Conservation (phyloP, 2,113 vertebrate species). For the Lontra canadensis region DNA sequence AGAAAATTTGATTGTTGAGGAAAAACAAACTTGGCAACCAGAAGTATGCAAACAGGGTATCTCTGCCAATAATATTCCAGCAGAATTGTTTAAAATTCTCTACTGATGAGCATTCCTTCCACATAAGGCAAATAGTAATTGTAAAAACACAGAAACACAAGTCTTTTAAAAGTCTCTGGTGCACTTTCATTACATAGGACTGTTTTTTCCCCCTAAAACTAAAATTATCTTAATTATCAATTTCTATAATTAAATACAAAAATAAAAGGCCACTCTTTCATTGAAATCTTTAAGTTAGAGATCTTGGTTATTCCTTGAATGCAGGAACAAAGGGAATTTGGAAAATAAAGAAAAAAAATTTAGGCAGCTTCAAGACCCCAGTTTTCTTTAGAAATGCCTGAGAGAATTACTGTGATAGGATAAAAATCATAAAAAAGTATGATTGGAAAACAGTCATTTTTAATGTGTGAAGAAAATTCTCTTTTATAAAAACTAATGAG, state of each 20-base stretch:
- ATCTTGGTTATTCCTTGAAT: constrained; percentile 9
- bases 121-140: neutral
- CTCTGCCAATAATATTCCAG: neutral
- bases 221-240: neutral
- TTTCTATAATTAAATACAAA: constrained; percentile 42
- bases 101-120: neutral
- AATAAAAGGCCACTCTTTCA: neutral
- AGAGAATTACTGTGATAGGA: constrained; percentile 17
- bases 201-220: neutral
- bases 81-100: neutral
- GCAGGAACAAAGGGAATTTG: neutral
- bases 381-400: constrained; percentile 42
- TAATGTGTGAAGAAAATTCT: constrained; percentile 52
- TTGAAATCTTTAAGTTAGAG: neutral
- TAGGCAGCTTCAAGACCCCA: constrained; percentile 11
- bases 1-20: neutral
- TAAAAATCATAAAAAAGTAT: constrained; percentile 71
- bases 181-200: neutral
- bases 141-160: neutral
- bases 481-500: constrained; percentile 61
- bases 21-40: neutral
- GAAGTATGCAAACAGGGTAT: neutral
- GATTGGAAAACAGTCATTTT: constrained; percentile 61
- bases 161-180: neutral
- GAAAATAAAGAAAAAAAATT: neutral